Evolutionary conservation across 1,140 invertebrate genomes (phyloP), one percentile per base, ranked within the genome.

Genomic region (Pogonomyrmex barbatus): DNA sequence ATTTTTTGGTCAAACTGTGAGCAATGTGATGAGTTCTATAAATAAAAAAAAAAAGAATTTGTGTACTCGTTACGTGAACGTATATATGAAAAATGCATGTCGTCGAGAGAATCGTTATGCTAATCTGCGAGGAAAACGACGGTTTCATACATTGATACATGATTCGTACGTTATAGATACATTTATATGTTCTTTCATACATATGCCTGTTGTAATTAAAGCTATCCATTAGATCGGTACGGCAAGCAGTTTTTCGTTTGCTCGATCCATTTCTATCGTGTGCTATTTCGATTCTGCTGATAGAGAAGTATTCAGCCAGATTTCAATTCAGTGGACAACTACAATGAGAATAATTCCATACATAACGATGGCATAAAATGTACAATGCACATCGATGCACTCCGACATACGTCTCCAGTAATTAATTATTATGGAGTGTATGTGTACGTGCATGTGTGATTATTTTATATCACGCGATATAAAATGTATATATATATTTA

Each of bases 61-160:
- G 24, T 73, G 36, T 71, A 73, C 30, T 82, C 47, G 65, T 82
- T 71, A 82, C 42, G 9, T 71, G 54, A 84, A 62, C n/a, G 45
- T 50, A 50, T 12, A 36, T 62, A 84, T 84, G 70, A 84, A 84
- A 84, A 84, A 76, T 84, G 81, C 70, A 84, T 84, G 56, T 47
- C 56, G 54, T 33, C 42, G 70, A 52, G 50, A 77, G 71, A 39
- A 63, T 84, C 45, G 71, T 84, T 84, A 84, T 84, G 81, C 56
- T 84, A 84, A 84, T 84, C 76, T 47, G 56, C 12, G 24, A 47
- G 36, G 12, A 39, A 65, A 76, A 77, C n/a, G 45, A 76, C 42
- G 56, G 2, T 76, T 84, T 52, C 33, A 36, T 33, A 63, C 56
- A 9, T 4, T 47, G 77, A 8, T n/a, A 71, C 50, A 14, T 45